phyloP scores from a whole-genome alignment of 2,113 vertebrate species.

The Capricornis sumatraensis region DNA sequence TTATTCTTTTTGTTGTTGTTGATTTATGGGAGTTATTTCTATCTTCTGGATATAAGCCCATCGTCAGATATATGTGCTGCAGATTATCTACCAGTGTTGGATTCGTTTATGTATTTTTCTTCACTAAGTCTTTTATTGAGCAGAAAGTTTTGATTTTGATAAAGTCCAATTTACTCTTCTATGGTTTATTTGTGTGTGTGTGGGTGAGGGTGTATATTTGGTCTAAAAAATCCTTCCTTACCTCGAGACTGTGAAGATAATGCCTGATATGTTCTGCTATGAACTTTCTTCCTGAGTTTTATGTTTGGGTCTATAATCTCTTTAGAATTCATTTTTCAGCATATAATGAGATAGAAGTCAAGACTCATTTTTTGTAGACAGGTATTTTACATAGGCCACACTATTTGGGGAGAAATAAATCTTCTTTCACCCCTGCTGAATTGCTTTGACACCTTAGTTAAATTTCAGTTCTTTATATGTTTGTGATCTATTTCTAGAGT shows the following conservation, averaged over 20 bases:
- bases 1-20: too few species aligned
- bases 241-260: background rate
- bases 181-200: background rate
- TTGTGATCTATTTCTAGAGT: background rate
- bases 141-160: background rate
- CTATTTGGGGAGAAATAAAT: background rate
- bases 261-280: background rate
- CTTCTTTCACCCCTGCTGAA: background rate
- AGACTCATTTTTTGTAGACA: background rate
- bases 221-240: background rate
- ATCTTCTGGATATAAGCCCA: too few species aligned
- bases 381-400: background rate
- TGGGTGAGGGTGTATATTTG: background rate
- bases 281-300: background rate
- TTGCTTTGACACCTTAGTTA: background rate
- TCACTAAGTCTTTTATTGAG: background rate
- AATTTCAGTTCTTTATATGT: background rate
- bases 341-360: background rate
- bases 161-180: background rate
- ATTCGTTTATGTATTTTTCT: too few species aligned
- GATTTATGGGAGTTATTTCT: too few species aligned
- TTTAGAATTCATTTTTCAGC: background rate
- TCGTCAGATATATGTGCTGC: too few species aligned
- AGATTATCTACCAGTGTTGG: too few species aligned
- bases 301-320: background rate